Evolutionary conservation across 2,888 invertebrate genomes (phyloP).

Genomic region (Apoderus coryli): DNA sequence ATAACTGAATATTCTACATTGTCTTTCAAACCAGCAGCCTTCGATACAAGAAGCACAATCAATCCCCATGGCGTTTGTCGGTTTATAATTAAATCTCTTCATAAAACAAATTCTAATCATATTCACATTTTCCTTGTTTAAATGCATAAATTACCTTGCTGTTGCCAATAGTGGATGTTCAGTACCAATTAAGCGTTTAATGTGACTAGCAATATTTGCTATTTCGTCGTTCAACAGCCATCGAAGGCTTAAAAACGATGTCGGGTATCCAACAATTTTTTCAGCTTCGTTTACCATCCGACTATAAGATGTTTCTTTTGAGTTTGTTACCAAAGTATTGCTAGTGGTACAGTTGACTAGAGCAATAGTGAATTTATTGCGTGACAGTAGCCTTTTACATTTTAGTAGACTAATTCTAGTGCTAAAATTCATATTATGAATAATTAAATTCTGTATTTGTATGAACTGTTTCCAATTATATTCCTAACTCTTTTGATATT

Average conservation of each 20-base stretch:
- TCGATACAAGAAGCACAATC: slow-evolving; percentile 76
- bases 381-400: too few species aligned
- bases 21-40: slow-evolving; percentile 74
- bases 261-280: slow-evolving; percentile 91
- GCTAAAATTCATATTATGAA: too few species aligned
- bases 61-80: slow-evolving; percentile 86
- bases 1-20: slow-evolving; percentile 59
- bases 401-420: too few species aligned
- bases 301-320: too few species aligned
- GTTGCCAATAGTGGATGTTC: slow-evolving; percentile 87
- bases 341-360: too few species aligned
- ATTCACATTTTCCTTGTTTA: neutral
- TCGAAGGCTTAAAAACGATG: slow-evolving; percentile 79
- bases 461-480: too few species aligned
- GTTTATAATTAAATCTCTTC: slow-evolving; percentile 30
- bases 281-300: slow-evolving; percentile 88
- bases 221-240: slow-evolving; percentile 93
- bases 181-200: slow-evolving; percentile 82
- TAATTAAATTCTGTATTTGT: too few species aligned
- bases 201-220: slow-evolving; percentile 80
- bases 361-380: too few species aligned
- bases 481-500: too few species aligned
- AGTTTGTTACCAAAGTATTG: too few species aligned
- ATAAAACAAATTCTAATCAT: neutral
- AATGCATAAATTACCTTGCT: slow-evolving; percentile 53